Evolutionary conservation across 2,113 vertebrate species (phyloP).

Genomic region (Mustela lutreola): DNA sequence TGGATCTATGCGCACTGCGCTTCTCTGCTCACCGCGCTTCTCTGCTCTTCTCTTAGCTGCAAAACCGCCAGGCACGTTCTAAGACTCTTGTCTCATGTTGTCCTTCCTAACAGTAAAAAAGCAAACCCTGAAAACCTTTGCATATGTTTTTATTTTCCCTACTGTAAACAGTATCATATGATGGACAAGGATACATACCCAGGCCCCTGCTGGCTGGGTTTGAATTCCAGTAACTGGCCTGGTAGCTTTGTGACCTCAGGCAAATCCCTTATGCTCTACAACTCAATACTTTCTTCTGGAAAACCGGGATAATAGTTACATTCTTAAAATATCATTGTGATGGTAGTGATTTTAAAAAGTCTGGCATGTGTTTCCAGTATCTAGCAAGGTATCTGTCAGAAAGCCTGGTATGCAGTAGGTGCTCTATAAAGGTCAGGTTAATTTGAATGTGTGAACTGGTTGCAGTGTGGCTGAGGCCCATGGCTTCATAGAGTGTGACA

Average conservation of each 20-base stretch:
- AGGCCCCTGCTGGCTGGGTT: no score
- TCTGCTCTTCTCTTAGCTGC: not conserved
- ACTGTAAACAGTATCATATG: not conserved
- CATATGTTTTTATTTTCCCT: not conserved
- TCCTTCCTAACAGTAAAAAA: not conserved
- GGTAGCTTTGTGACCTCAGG: not conserved
- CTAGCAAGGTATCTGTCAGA: not conserved
- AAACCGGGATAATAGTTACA: not conserved
- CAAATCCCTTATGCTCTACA: not conserved
- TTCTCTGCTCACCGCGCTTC: accelerated
- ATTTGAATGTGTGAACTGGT: not conserved
- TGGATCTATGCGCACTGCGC: accelerated
- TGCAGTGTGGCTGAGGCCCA: not conserved
- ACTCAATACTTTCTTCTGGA: not conserved
- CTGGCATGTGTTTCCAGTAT: not conserved
- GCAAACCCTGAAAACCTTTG: not conserved
- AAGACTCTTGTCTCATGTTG: not conserved
- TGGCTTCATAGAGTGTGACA: not conserved
- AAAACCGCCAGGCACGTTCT: not conserved
- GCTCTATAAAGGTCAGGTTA: not conserved
- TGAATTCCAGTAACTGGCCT: not conserved
- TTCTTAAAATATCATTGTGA: not conserved
- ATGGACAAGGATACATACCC: not conserved
- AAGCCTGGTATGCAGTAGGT: not conserved
- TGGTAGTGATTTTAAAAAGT: no score